These are phyloP conservation scores for Brachionus sp. DNA, from an alignment of 1,140 invertebrate genomes.

Conservation along the genomic window DNA sequence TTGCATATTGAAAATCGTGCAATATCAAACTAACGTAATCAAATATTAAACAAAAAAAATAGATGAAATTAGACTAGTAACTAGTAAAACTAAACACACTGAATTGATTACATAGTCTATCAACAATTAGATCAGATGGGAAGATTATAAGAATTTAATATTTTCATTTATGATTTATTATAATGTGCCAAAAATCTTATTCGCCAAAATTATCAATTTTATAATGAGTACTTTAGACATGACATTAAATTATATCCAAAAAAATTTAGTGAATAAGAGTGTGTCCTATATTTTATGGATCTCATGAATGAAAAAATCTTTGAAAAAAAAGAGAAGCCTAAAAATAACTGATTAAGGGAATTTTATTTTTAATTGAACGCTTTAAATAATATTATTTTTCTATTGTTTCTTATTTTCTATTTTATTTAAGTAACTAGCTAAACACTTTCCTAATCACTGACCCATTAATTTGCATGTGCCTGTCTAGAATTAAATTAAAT, in stretches of 20 bases:
- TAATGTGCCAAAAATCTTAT: not conserved
- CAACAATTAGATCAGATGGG: not conserved
- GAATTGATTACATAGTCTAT: slow-evolving; percentile 4
- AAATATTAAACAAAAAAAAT: not conserved
- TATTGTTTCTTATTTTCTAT: too few species aligned
- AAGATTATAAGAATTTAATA: slow-evolving; percentile 17
- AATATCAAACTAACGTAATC: not conserved
- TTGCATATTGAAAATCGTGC: too few species aligned
- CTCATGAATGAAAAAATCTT: not conserved
- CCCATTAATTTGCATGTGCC: not conserved
- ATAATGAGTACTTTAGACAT: not conserved
- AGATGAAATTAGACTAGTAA: not conserved
- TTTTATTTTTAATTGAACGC: not conserved
- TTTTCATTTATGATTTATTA: slow-evolving; percentile 33
- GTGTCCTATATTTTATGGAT: not conserved
- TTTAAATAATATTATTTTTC: not conserved
- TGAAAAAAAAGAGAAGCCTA: not conserved
- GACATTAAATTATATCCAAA: not conserved
- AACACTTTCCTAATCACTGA: not conserved
- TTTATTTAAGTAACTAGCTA: not conserved
- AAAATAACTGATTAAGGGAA: not conserved
- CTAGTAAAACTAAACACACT: slow-evolving; percentile 3
- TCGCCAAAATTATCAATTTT: not conserved
- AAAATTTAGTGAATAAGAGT: not conserved
- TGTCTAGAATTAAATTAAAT: not conserved